Percentiles rank a stretch among this genome's conserved stretches.
Conservation (phyloP, 2,888 invertebrate species). For the Lissonota sp. region DNA sequence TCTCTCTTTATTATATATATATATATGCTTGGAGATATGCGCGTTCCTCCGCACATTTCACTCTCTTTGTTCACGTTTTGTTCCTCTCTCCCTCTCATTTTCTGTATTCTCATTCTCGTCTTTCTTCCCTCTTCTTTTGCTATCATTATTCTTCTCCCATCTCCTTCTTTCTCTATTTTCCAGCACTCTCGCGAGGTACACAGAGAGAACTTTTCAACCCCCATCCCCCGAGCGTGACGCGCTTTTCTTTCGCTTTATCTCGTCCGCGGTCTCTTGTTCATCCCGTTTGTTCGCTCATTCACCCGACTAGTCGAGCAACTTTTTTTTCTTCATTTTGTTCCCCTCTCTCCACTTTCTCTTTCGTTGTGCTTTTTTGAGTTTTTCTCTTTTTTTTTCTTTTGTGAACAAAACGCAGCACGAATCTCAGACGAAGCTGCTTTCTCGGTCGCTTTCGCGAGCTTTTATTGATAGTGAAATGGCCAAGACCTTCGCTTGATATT, state of each 20-base stretch:
- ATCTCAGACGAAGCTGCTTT: not conserved
- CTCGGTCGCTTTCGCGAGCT: constrained; percentile 8
- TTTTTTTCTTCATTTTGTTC: constrained; percentile 1
- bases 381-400: constrained; percentile 32
- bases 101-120: constrained; percentile 12
- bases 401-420: constrained; percentile 17
- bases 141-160: constrained; percentile 28
- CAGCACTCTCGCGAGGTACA: constrained; percentile 35
- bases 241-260: constrained; percentile 43
- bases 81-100: constrained; percentile 43
- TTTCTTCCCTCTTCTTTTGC: constrained; percentile 31
- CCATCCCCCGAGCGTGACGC: constrained; percentile 2
- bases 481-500: constrained; percentile 19
- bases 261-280: constrained; percentile 45
- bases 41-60: constrained; percentile 45
- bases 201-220: constrained; percentile 30
- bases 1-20: too few relatives aligned
- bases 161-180: constrained; percentile 22
- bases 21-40: constrained; percentile 29
- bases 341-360: constrained; percentile 12
- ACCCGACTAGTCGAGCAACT: not conserved
- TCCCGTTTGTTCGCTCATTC: constrained; percentile 38
- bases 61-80: constrained; percentile 59
- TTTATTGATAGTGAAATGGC: constrained; percentile 42
- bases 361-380: constrained; percentile 1